Base-by-base conservation (phyloP, 2,113 vertebrate species). In the Collichthys lucidus region DNA sequence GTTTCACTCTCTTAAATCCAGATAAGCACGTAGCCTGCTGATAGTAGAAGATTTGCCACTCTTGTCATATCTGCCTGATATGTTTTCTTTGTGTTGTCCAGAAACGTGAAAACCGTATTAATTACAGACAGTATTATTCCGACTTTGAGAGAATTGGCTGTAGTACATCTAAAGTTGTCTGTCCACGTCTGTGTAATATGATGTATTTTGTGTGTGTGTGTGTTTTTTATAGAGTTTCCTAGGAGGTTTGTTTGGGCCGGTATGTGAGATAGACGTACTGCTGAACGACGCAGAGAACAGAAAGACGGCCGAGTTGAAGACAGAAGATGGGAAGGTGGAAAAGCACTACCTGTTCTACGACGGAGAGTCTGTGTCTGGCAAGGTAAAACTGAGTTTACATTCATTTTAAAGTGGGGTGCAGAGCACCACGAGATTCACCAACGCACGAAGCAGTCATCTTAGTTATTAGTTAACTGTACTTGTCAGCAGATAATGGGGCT, bases 271-370 rank as follows among this genome's bases (percentile, higher is more conserved):
- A 14, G 97, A 99, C 77, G 96, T 99, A 75, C 90, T 97, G 85
- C 97, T 99, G 85, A 99, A 96, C 83, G 98, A 99, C 93, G 98
- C 97, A 3, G 98, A 99, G 74, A 97, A 96, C 74, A 96, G 98
- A 80, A 99, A 99, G 92, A 96, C 96, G 4, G 98, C 98, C 1
- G 98, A 99, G 94, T 93, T 99, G 80, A 99, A 99, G 94, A 98
- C 96, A 46, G 98, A 99, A 92, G 98, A 99, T 88, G 98, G 97
- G 31, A 99, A 99, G 96, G 94, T 98, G 85, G 98, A 99, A 93
- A 99, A 99, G 85, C 97, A 99, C 90, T 99, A 96, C 91, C 95
- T 99, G 83, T 99, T 99, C 94, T 99, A 99, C 5, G 98, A 99
- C 69, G 98, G 98, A 67, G 98, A 99, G 89, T 99, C 98, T 47